Evolutionary conservation across 2,797 vertebrate genomes (phyloP).

Genomic region (Microhierax caerulescens): DNA sequence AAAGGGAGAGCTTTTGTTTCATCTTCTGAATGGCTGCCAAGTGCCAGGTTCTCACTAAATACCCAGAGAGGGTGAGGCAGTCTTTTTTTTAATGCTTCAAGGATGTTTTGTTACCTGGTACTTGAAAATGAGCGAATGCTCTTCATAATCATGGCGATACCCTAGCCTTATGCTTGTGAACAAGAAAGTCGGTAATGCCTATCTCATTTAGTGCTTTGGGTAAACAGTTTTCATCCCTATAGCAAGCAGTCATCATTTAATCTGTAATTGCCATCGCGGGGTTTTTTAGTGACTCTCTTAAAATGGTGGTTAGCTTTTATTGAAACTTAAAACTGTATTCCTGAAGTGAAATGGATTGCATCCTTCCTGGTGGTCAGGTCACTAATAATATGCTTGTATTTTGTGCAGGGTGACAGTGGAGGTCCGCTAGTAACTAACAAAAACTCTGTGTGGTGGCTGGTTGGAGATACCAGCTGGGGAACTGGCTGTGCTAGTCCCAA

Average conservation of each 20-base stretch:
- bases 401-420: conserved; percentile 81
- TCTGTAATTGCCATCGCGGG: background rate
- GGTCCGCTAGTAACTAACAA: conserved; percentile 82
- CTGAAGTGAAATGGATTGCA: background rate
- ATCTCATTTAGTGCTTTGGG: background rate
- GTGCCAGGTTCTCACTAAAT: background rate
- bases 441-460: conserved; percentile 83
- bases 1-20: background rate
- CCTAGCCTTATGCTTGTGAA: background rate
- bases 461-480: conserved; percentile 85
- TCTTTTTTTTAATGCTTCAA: background rate
- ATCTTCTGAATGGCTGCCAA: background rate
- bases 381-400: background rate
- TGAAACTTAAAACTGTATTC: background rate
- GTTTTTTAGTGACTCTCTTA: background rate
- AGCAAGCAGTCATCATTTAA: background rate
- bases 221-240: background rate
- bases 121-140: background rate
- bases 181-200: background rate
- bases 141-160: background rate
- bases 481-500: conserved; percentile 72
- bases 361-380: background rate
- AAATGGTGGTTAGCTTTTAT: background rate
- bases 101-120: background rate
- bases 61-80: background rate